These are phyloP conservation scores for Panthera tigris DNA, from an alignment of 2,113 vertebrate species.

Conservation along the genomic window DNA sequence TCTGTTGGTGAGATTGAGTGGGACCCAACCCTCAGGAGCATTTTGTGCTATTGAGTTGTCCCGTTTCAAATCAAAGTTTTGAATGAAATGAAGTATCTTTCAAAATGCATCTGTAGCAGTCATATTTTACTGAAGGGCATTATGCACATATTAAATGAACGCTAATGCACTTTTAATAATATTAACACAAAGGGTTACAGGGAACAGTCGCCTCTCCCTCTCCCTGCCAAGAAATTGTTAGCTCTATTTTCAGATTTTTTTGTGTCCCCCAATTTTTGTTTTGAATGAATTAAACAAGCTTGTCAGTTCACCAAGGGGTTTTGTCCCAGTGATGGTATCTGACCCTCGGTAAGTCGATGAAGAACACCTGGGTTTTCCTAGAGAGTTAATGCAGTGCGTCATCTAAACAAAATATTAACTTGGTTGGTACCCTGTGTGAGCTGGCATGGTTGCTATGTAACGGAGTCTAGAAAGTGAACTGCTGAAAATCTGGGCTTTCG, in stretches of 20 bases:
- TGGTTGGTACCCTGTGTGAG: conserved; percentile 38
- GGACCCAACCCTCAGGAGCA: neutral
- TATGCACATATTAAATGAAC: conserved; percentile 9
- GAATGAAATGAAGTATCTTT: conserved; percentile 15
- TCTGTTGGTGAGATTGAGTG: neutral
- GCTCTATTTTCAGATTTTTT: neutral
- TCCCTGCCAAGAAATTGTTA: neutral
- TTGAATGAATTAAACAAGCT: conserved; percentile 1
- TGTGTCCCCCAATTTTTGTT: neutral
- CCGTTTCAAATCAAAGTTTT: conserved; percentile 16
- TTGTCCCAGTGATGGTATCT: neutral
- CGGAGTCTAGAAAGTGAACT: conserved; percentile 72
- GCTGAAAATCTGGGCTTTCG: conserved; percentile 74
- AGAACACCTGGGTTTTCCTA: conserved; percentile 45
- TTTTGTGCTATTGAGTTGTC: neutral
- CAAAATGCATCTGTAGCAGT: neutral
- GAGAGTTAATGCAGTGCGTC: conserved; percentile 44
- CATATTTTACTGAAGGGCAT: conserved; percentile 22
- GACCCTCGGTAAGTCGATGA: neutral
- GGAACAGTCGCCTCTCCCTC: conserved; percentile 53
- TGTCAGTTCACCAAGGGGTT: neutral
- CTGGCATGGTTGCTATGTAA: conserved; percentile 68
- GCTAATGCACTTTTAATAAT: neutral
- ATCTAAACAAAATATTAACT: conserved; percentile 65
- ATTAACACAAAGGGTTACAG: conserved; percentile 40